Percentiles rank a stretch among this genome's conserved stretches.
Evolutionary conservation across 2,888 invertebrate species (phyloP).

Genomic region (Morinoia aosen): DNA sequence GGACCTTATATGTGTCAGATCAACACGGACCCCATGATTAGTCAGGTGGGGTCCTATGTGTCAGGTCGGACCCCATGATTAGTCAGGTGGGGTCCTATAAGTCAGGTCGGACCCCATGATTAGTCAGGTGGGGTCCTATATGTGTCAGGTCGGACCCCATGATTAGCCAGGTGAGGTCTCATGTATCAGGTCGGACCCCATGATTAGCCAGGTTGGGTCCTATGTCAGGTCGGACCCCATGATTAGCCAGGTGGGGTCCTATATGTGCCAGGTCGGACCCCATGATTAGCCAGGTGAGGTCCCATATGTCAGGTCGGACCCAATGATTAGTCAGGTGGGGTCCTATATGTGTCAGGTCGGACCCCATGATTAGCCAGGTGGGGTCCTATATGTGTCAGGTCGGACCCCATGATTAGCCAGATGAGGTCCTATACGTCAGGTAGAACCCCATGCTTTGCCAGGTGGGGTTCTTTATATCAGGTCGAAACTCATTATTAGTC

Average conservation of each 20-base stretch:
- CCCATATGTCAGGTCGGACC: too few relatives aligned
- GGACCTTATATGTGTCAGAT: conserved; percentile 94
- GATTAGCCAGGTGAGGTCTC: too few relatives aligned
- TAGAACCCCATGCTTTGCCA: conserved; percentile 94
- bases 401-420: not conserved
- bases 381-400: too few relatives aligned
- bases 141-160: not conserved
- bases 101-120: not conserved
- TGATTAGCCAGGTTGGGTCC: not conserved
- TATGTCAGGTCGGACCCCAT: conserved; percentile 94
- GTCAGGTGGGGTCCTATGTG: conserved; percentile 82
- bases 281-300: not conserved
- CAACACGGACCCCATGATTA: conserved; percentile 95
- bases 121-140: too few relatives aligned
- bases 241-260: conserved; percentile 85
- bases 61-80: not conserved
- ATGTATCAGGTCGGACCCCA: too few relatives aligned
- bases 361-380: not conserved
- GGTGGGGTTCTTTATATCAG: conserved; percentile 78
- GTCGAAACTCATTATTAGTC: not conserved
- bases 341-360: too few relatives aligned
- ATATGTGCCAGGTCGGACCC: too few relatives aligned
- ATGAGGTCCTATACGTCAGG: too few relatives aligned
- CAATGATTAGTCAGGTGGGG: not conserved
- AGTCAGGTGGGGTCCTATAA: too few relatives aligned